Conservation (phyloP, 2,113 vertebrate genomes). For the Syrmaticus mikado region DNA sequence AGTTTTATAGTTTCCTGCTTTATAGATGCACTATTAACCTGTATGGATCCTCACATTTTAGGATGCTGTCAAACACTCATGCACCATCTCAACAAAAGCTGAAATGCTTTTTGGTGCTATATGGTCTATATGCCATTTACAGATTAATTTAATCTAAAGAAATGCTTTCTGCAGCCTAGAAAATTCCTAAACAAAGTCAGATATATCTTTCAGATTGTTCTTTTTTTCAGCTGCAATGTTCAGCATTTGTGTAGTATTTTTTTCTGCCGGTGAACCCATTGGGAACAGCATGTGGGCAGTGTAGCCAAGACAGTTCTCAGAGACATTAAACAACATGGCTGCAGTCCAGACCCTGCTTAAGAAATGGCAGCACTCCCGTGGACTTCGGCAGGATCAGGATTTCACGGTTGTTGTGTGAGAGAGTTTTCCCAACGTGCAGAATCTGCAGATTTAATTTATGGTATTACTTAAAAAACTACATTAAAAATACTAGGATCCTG, state of each 20-base stretch:
- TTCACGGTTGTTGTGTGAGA: conserved; percentile 2
- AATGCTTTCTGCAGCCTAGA: neutral
- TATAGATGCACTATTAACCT: neutral
- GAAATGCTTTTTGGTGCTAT: neutral
- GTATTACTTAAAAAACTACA: neutral
- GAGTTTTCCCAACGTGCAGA: conserved; percentile 13
- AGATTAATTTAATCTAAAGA: neutral
- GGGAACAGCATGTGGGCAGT: conserved; percentile 9
- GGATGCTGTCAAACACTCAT: neutral
- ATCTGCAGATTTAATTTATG: conserved; percentile 44
- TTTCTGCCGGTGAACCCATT: neutral
- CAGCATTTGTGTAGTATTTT: neutral
- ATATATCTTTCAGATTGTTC: neutral
- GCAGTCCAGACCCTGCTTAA: conserved; percentile 31
- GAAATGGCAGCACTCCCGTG: conserved; percentile 46
- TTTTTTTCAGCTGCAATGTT: neutral
- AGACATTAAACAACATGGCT: conserved; percentile 51
- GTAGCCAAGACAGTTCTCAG: conserved; percentile 2
- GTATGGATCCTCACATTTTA: neutral
- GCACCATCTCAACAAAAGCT: neutral
- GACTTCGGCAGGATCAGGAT: neutral
- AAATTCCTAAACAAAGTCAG: neutral
- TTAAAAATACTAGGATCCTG: neutral
- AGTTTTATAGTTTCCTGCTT: neutral
- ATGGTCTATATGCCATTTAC: neutral